Evolutionary conservation across 2,797 vertebrate genomes (phyloP).

Genomic region (Periparus ater): DNA sequence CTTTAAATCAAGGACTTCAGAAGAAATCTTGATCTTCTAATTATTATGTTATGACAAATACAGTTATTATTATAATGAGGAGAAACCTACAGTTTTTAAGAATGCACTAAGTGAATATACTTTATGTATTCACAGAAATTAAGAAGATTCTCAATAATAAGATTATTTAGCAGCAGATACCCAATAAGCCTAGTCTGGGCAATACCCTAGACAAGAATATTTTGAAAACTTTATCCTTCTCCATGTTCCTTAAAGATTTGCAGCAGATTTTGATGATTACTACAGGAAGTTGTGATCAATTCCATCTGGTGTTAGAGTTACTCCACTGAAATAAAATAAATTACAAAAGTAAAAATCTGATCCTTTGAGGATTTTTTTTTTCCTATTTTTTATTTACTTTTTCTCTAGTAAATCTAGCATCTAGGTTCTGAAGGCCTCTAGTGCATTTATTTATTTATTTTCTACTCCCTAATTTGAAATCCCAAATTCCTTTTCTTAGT

Average conservation of each 20-base stretch:
- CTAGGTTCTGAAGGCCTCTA: not conserved
- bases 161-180: not conserved
- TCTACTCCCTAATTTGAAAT: not conserved
- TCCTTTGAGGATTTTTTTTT: not conserved
- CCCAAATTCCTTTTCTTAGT: not conserved
- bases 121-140: not conserved
- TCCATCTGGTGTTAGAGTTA: not conserved
- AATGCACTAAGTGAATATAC: not conserved
- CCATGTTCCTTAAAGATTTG: not conserved
- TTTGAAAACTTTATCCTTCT: not conserved
- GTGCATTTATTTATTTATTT: not conserved
- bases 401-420: not conserved
- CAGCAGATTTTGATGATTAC: not conserved
- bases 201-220: not conserved
- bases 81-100: not conserved
- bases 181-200: not conserved
- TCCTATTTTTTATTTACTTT: not conserved
- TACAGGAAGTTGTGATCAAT: not conserved
- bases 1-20: not conserved
- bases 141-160: not conserved
- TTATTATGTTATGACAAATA: not conserved
- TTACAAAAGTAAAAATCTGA: not conserved
- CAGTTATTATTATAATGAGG: not conserved
- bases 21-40: not conserved
- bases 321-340: not conserved